These are phyloP conservation scores for Ichneumoninae sp. DNA, from an alignment of 2,888 invertebrate genomes.

Conservation along the genomic window DNA sequence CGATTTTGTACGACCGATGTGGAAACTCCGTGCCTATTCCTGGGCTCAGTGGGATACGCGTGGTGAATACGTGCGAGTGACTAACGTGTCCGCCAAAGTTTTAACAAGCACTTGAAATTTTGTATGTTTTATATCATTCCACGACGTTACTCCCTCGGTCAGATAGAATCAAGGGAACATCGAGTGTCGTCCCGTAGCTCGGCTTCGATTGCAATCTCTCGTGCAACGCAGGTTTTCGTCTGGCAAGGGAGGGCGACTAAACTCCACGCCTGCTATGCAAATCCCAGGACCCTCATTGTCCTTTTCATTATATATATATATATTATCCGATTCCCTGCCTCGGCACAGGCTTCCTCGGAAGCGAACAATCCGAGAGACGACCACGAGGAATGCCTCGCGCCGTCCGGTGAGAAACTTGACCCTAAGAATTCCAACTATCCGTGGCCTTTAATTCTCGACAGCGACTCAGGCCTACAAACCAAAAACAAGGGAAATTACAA, in stretches of 20 bases:
- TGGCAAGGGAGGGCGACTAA: background rate
- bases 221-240: conserved; percentile 1
- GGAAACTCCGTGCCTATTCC: background rate
- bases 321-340: background rate
- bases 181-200: background rate
- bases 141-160: background rate
- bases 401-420: background rate
- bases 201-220: conserved; percentile 10
- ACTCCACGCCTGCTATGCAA: conserved; percentile 5
- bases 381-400: background rate
- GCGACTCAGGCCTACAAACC: background rate
- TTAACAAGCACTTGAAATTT: background rate
- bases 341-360: background rate
- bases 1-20: background rate
- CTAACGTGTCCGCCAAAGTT: background rate
- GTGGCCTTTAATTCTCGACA: background rate
- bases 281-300: background rate
- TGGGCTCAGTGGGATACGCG: no score
- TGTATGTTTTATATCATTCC: background rate
- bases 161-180: background rate
- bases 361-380: background rate
- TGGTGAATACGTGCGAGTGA: background rate
- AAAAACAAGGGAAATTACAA: background rate
- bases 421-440: background rate
- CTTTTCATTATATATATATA: background rate